Evolutionary conservation across 2,113 vertebrate species (phyloP).

Genomic region (Athene cunicularia): DNA sequence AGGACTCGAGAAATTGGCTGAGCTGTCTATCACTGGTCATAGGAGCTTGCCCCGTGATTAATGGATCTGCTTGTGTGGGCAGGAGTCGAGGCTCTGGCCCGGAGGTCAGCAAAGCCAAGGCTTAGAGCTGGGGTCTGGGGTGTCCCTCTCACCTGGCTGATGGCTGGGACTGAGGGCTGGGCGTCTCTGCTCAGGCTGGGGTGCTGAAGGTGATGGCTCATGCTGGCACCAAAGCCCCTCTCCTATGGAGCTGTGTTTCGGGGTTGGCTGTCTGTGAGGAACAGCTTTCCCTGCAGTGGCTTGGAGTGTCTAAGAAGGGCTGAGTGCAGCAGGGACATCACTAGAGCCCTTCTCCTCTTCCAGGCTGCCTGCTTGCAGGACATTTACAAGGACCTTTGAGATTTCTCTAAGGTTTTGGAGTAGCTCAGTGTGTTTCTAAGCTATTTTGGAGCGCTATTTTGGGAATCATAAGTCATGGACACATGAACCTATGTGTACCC

Average conservation of each 20-base stretch:
- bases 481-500: neutral
- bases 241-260: neutral
- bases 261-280: neutral
- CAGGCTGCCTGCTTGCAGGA: neutral
- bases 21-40: neutral
- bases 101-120: neutral
- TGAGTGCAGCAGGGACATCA: neutral
- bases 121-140: neutral
- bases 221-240: neutral
- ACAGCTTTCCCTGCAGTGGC: neutral
- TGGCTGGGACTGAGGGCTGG: fast-evolving
- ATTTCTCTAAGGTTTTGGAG: neutral
- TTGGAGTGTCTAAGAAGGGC: neutral
- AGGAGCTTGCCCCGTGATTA: neutral
- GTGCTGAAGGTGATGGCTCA: neutral
- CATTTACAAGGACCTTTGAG: neutral
- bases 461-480: neutral
- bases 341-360: neutral
- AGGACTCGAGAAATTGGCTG: neutral
- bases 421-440: neutral
- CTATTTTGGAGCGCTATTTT: neutral
- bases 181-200: neutral
- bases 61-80: too few relatives aligned
- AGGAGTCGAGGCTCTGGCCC: neutral
- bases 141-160: fast-evolving